Conservation (phyloP, 2,113 vertebrate genomes). For the Aphyosemion australe region DNA sequence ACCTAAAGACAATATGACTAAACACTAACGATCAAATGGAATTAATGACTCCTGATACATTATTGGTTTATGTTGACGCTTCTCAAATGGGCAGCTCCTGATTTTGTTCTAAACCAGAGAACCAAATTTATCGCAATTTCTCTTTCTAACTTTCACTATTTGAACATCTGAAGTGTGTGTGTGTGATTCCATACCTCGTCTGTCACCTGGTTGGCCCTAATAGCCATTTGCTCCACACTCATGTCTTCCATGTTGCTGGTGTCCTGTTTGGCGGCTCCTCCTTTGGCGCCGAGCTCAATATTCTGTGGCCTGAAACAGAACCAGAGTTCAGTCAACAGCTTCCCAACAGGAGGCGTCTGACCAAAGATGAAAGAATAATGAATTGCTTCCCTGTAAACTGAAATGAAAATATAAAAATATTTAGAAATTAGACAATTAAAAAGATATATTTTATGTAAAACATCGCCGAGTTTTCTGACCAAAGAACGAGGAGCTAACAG, state of each 20-base stretch:
- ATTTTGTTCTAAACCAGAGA: background rate
- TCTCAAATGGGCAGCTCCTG: no score
- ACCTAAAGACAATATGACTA: no score
- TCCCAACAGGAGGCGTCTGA: background rate
- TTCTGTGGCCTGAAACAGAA: constrained; percentile 69
- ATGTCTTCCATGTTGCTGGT: constrained; percentile 87
- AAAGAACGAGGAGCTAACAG: no score
- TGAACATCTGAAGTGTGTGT: background rate
- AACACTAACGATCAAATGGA: no score
- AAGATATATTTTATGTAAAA: background rate
- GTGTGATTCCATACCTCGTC: constrained; percentile 86
- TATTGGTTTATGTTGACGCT: no score
- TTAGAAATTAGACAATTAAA: background rate
- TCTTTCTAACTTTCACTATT: background rate
- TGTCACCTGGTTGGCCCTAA: constrained; percentile 89
- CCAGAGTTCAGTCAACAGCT: background rate
- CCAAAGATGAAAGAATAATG: background rate
- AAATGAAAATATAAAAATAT: no score
- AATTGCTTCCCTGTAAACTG: no score
- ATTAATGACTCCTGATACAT: no score
- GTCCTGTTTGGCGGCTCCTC: constrained; percentile 62
- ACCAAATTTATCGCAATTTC: background rate
- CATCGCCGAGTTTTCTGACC: background rate
- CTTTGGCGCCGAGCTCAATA: constrained; percentile 65
- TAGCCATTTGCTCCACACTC: constrained; percentile 86